Evolutionary conservation across 2,888 invertebrate genomes (phyloP), one percentile per base, ranked within the genome.

Genomic region (Anticlea derivata): DNA sequence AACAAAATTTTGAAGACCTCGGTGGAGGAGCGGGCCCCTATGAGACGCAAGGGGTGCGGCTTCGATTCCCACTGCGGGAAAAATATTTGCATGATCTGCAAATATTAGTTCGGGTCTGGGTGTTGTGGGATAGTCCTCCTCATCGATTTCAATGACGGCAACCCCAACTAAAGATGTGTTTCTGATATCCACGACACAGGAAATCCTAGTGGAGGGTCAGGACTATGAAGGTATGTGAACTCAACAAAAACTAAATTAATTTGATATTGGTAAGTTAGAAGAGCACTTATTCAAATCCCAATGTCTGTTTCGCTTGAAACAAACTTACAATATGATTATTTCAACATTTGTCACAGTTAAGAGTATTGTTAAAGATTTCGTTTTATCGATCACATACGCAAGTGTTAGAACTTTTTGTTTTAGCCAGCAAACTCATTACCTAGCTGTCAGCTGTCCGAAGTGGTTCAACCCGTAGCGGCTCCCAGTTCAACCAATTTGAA

Each of bases 341-440:
- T 27, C 5, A 31, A 23, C 33, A 41, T 55, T 44, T 27, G 44
- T 41, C 31, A 40, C 34, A 41, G 44, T 40, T 47, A 44, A 44
- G 17, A 39, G 7, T 38, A 37, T 50, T 33, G 29, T 48, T 50
- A 2, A 23, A 17, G 17, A 53, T 43, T 53, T 53, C 23, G 43
- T 51, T 53, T 50, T 43, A 46, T 53, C 24, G 47, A 31, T 24
- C 31, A 38, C 30, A 58, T 55, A 49, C 47, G 7, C 26, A 49
- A 47, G 40, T 44, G 43, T 46, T 50, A 44, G 50, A 63, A 72
- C 53, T 56, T 74, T 62, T 74, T 74, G 72, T 75, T 75, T 76
- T 61, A 73, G 63, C 69, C 68, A 50, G 51, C 60, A 70, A 83
- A 83, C 78, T 83, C 78, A 83, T 84, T 83, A 84, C 76, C 53